These are phyloP conservation scores for Drosophila santomea DNA, from an alignment of 1,140 invertebrate species.

Conservation along the genomic window DNA sequence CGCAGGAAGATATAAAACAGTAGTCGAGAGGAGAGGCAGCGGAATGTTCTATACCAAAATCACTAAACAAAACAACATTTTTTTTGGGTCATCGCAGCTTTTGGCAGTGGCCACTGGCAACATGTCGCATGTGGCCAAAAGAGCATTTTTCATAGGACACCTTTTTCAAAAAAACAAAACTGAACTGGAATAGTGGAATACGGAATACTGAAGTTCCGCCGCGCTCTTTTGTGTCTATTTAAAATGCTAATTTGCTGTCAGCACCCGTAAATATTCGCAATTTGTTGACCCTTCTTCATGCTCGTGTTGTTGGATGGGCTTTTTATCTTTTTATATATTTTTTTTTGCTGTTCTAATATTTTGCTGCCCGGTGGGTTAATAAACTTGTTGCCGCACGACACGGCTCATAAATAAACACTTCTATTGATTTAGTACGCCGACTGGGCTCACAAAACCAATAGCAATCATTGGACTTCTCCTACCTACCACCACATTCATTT, in stretches of 20 bases:
- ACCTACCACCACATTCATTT: background rate
- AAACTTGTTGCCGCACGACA: conserved; percentile 66
- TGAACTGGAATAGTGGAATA: too few relatives aligned
- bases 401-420: conserved; percentile 67
- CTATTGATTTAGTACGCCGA: conserved; percentile 54
- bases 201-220: conserved; percentile 17
- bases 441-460: conserved; percentile 37
- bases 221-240: conserved; percentile 23
- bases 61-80: conserved; percentile 25
- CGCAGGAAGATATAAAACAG: conserved; percentile 53
- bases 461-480: conserved; percentile 27
- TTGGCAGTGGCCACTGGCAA: conserved; percentile 24
- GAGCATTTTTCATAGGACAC: conserved; percentile 24
- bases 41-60: conserved; percentile 35
- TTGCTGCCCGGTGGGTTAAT: conserved; percentile 57
- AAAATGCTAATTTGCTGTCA: conserved; percentile 57
- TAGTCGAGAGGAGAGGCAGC: conserved; percentile 7
- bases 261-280: conserved; percentile 58
- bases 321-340: too few relatives aligned
- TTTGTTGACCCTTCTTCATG: conserved; percentile 49
- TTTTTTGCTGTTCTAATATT: conserved; percentile 33
- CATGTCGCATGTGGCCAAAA: conserved; percentile 42
- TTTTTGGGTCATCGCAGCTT: conserved; percentile 43
- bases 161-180: conserved; percentile 16
- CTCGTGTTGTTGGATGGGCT: conserved; percentile 4